phyloP scores from a whole-genome alignment of 2,113 vertebrate genomes.

The Nothobranchius kuhntae region DNA sequence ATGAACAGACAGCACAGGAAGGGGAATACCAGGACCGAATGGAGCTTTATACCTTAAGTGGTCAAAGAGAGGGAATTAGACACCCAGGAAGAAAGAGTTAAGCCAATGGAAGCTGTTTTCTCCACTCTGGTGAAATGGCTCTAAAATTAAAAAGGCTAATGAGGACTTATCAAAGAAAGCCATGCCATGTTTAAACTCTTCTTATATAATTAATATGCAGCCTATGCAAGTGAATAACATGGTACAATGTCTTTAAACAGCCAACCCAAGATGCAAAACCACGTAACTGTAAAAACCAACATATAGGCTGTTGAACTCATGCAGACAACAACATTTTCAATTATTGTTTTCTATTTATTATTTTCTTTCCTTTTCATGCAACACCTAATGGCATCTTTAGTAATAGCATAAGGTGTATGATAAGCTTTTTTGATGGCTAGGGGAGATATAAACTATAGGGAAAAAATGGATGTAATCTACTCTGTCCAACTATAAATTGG shows the following conservation, averaged over 20 bases:
- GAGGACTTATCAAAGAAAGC: conserved; percentile 4
- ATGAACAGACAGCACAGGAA: conserved; percentile 41
- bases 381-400: conserved; percentile 62
- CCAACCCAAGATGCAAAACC: conserved; percentile 4
- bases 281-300: conserved; percentile 40
- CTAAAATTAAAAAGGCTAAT: conserved; percentile 1
- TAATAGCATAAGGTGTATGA: conserved; percentile 60
- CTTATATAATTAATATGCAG: conserved; percentile 14
- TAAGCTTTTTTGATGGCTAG: neutral
- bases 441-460: conserved; percentile 37
- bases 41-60: conserved; percentile 55
- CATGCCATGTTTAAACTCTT: conserved; percentile 16
- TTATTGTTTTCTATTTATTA: conserved; percentile 39
- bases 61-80: conserved; percentile 64
- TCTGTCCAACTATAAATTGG: conserved; percentile 75
- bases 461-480: conserved; percentile 75
- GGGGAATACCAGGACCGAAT: conserved; percentile 49
- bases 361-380: conserved; percentile 20
- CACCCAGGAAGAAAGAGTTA: conserved; percentile 50
- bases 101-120: conserved; percentile 35
- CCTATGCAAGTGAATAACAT: no score
- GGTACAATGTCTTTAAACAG: no score
- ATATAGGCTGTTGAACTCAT: conserved; percentile 22
- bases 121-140: conserved; percentile 28
- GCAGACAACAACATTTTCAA: conserved; percentile 27